Evolutionary conservation across 2,888 invertebrate species (phyloP), one percentile per base, ranked within the genome.

Genomic region (Nymphalis urticae): DNA sequence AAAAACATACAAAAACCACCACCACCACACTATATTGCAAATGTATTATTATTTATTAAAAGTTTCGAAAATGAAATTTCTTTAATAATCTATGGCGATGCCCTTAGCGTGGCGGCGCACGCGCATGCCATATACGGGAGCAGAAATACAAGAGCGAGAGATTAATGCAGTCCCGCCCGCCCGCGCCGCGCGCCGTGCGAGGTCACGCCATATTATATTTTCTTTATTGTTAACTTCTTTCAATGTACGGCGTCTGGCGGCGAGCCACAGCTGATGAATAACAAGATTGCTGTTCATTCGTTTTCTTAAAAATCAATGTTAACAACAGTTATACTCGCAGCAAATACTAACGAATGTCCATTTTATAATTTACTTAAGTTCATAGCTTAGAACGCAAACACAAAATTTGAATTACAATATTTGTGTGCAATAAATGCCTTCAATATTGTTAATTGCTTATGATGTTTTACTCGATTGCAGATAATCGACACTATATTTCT

Each of bases 111-210:
- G 82, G 68, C 83, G 82, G 83, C 85, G 87, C 90, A 88, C 86
- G 90, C 87, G 89, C 85, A 76, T 72, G 72, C 92, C 90, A 77
- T 90, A 87, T 89, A 91, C 78, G 90, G 91, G 79, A 78, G 79
- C 79, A 83, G 82, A 86, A 86, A 83, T 86, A 89, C 86, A 87
- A 89, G 86, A 89, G 85, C 89, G 78, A 85, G 88, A 90, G 85
- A 88, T 88, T 88, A 88, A 90, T 86, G 84, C 86, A 84, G 79
- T 81, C 80, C 77, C 75, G 75, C 75, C 76, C 76, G 80, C 42
- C 42, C 42, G 42, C 42, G 42, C 77, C 75, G 75, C 75, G 76
- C 76, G 80, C 81, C 80, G 75, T 70, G 76, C 83, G 85, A 88
- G 88, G 88, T 82, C 85, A 77, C 74, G 72, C 78, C 79, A 73